Percentiles rank a stretch among this genome's conserved stretches.
phyloP scores from a whole-genome alignment of 2,797 vertebrate species.

The Anguilla obscura region DNA sequence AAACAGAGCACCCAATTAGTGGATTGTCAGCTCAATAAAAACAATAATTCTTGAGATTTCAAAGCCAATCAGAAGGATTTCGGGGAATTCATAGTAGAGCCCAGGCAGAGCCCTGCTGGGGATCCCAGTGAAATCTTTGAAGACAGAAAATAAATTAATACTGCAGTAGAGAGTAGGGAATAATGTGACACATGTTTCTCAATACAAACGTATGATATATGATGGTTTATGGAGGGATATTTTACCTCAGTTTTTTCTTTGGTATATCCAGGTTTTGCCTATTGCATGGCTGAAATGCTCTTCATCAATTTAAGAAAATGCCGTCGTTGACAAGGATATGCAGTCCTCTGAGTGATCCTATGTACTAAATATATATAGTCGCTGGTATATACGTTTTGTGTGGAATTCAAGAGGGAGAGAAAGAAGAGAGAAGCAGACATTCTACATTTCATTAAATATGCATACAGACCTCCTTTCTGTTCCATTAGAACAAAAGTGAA shows the following conservation, averaged over 20 bases:
- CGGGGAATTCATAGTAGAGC: too few relatives aligned
- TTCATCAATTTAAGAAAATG: too few relatives aligned
- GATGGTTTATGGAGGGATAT: too few relatives aligned
- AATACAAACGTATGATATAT: too few relatives aligned
- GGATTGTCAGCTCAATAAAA: neutral
- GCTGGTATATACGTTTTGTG: neutral
- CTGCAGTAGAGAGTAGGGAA: neutral
- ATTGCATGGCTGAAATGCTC: too few relatives aligned
- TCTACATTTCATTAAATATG: constrained; percentile 12
- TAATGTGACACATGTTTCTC: too few relatives aligned
- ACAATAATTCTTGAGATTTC: neutral
- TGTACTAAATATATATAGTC: neutral
- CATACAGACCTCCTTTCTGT: neutral
- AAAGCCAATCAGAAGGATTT: neutral
- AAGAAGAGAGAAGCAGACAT: neutral
- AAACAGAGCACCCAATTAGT: constrained; percentile 31
- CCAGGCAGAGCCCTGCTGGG: too few relatives aligned
- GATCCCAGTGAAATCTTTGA: neutral
- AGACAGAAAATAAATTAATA: neutral
- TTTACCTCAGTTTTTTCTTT: too few relatives aligned
- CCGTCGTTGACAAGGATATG: too few relatives aligned
- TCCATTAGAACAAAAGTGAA: neutral
- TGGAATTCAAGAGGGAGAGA: neutral
- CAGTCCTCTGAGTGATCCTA: neutral
- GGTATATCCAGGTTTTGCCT: too few relatives aligned